Evolutionary conservation across 2,888 invertebrate genomes (phyloP), one percentile per base, ranked within the genome.

Genomic region (Papilio protenor): DNA sequence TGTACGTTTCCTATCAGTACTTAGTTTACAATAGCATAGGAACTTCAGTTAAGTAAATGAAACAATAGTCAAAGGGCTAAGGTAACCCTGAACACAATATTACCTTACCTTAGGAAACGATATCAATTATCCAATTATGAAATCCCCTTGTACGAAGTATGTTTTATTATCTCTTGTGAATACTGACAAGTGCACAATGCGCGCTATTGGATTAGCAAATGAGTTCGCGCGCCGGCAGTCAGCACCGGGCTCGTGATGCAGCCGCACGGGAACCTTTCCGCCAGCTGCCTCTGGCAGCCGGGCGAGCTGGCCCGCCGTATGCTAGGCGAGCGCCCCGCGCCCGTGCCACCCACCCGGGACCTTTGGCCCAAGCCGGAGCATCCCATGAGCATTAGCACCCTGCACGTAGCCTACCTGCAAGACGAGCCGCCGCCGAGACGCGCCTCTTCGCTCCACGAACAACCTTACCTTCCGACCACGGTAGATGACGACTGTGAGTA

Each of bases 201-300:
- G 90, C 83, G 85, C 88, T 90, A 92, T 92, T 90, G 89, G 92
- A 94, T 94, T 94, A 94, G 87, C 85, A 86, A 83, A 83, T 83
- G 83, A 85, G 85, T 85, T 87, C 85, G 87, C 86, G 85, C 84
- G 83, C 84, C 85, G 89, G 89, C 87, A 92, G 92, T 91, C 84
- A 85, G 86, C 88, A 87, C 84, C 84, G 83, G 88, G 82, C 83
- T 83, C 89, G 91, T 88, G 89, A 94, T 94, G 94, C 91, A 93
- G 86, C 88, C 93, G 86, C 94, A 93, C 92, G 93, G 92, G 18
- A 92, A 92, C 86, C 85, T 94, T 83, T 93, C 93, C 73, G 91
- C 92, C 80, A 94, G 94, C 87, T 93, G 92, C 84, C 86, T 94
- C 80, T 94, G 94, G 94, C 94, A 94, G 83, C 94, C 94, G n/a